Base-by-base conservation (phyloP, 2,797 vertebrate species). In the Platyrinchus mystaceus region DNA sequence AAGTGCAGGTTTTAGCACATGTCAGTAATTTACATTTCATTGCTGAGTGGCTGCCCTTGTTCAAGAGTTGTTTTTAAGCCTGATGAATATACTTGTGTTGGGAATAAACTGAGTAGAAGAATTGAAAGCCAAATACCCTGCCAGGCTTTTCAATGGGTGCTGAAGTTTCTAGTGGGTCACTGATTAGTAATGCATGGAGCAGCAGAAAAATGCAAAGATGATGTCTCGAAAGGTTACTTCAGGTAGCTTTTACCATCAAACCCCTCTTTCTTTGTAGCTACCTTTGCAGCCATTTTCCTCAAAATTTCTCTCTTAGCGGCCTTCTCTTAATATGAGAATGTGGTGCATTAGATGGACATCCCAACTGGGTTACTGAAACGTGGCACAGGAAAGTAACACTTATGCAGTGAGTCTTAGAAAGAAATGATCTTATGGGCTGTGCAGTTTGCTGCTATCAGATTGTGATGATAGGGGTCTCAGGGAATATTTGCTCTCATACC, bases 41-140 rank as follows among this genome's bases (percentile, higher is more conserved):
- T 97, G 97, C 91, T 84, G 91, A 97, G 97, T 97, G 97, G 89
- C 96, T 94, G 96, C 96, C 79, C 97, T 97, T 97, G 95, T 98
- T 98, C 96, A 90, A 96, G 96, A 96, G 96, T 96, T 98, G 96
- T 97, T 97, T 97, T 95, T 97, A 96, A 97, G 96, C 95, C 96
- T 95, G 97, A 93, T 97, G 97, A 98, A 97, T 98, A 96, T 97
- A 97, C 89, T 97, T 97, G 94, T 97, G 97, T 97, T 96, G 95
- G 97, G 97, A 98, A 98, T 98, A 98, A 98, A 98, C 98, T 98
- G 96, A 97, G 95, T 95, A 97, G 96, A 98, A 97, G 98, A 98
- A 98, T 97, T 97, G 98, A 98, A 98, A 97, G 96, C 97, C 97
- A 98, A 98, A 97, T 98, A 97, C 96, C 98, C 98, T 98, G 98